Percentiles rank a stretch among this genome's conserved stretches.
Evolutionary conservation across 1,140 invertebrate species (phyloP).

Genomic region (Drosophila athabasca): DNA sequence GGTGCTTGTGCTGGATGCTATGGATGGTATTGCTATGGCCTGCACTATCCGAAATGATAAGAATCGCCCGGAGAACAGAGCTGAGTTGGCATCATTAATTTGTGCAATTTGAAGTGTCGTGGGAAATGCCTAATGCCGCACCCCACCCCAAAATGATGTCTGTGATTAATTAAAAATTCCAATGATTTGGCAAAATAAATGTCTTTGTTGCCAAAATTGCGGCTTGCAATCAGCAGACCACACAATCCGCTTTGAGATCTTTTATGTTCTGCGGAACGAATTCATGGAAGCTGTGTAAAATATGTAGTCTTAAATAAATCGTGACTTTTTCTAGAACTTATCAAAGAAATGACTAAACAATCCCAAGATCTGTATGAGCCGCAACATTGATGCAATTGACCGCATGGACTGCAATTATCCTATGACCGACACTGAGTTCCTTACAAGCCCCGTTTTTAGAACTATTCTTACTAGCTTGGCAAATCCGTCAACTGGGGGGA

Average conservation of each 20-base stretch:
- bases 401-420: too few relatives aligned
- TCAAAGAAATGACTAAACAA: too few relatives aligned
- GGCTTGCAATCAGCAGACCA: constrained; percentile 53
- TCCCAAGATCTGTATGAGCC: too few relatives aligned
- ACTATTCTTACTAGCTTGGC: too few relatives aligned
- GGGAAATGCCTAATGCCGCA: constrained; percentile 39
- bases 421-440: too few relatives aligned
- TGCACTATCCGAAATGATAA: constrained; percentile 37
- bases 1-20: neutral
- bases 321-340: too few relatives aligned
- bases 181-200: constrained; percentile 49
- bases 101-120: constrained; percentile 67
- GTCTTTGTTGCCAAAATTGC: constrained; percentile 19
- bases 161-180: constrained; percentile 59
- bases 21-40: constrained; percentile 43
- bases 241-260: constrained; percentile 37
- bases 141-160: neutral
- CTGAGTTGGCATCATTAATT: constrained; percentile 54
- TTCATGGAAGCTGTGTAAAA: neutral
- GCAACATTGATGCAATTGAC: too few relatives aligned
- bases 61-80: constrained; percentile 23
- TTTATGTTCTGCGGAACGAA: constrained; percentile 15
- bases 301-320: neutral
- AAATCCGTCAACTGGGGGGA: too few relatives aligned
- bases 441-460: too few relatives aligned